Base-by-base conservation (phyloP, 1,140 invertebrate genomes). In the Protaetia brevitarsis region DNA sequence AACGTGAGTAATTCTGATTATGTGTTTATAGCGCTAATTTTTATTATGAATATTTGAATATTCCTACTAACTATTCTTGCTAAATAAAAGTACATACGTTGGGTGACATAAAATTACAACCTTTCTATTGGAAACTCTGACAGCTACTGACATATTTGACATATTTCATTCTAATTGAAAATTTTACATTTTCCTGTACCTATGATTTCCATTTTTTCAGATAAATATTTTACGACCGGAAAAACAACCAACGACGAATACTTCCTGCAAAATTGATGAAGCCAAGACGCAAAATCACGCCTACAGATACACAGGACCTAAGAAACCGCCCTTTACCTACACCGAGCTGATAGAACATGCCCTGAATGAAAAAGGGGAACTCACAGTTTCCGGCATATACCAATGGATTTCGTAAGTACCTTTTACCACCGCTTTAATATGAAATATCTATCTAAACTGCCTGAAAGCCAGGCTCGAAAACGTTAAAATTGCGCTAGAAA, bases 361-460 rank as follows among this genome's bases (percentile, higher is more conserved):
- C 41, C 77, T 95, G 56, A 85, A 86, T 72, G 92, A 93, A 76
- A 90, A 87, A 73, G 90, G 91, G 51, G 89, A 93, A 77, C 79
- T 95, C 51, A 94, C 92, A 1, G 92, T 94, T n/a, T 93, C 92
- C 5, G 91, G 89, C 28, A 94, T 95, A 72, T 95, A 95, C 77
- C 88, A 91, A 69, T 94, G 92, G 92, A 95, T 95, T 71, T 93
- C 91, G 92, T 95, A 83, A 94, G 92, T 91, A 1, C 1, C 7
- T 23, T 23, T 51, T 51, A 10, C 10, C 13, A n/a, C n/a, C n/a
- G n/a, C n/a, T n/a, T n/a, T n/a, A n/a, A n/a, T 51, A 19, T 51
- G 7, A 11, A 51, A 51, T 51, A 23, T 51, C 21, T 19, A 51
- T 51, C 2, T 16, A n/a, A n/a, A n/a, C n/a, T n/a, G n/a, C n/a